Base-by-base conservation (phyloP, 2,888 invertebrate species). In the Pseudococcus longispinus region DNA sequence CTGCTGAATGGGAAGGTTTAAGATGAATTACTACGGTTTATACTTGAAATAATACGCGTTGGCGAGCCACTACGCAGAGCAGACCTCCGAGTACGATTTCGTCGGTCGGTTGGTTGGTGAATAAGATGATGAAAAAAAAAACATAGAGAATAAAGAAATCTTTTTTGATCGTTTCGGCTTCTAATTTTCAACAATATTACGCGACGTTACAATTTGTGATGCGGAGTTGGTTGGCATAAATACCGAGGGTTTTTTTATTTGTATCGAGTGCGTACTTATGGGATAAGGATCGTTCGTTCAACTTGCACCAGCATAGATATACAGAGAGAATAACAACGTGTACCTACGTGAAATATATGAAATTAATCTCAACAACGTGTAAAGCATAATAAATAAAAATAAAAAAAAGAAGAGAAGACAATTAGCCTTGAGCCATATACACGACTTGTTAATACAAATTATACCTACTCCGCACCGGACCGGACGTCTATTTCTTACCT, bases 371-470 rank as follows among this genome's bases (percentile, higher is more conserved):
- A 80, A 80, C 77, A 80, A 80, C 77, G 77, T 80, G 77, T 80
- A 80, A 80, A 42, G 77, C 77, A 80, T 80, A 42, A 80, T 80
- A 80, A 80, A 80, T 80, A 80, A 80, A 42, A 80, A 42, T 37
- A 37, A 37, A 37, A 37, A 37, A 80, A 80, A 80, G 20, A 80
- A 77, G n/a, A 77, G 77, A 77, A 80, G 77, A 80, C 77, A 80
- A 80, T 80, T 80, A 80, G 77, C 77, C 77, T 80, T 80, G 77
- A 80, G 77, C 77, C 77, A 80, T 80, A 80, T 80, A 80, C 77
- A 80, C 77, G 77, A 80, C 77, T 80, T 80, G 77, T 80, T 80
- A 80, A 80, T 80, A 80, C 77, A 80, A 80, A 80, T 80, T 80
- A 80, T 80, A 80, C 37, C 37, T 37, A 37, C 77, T 80, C 77